These are phyloP conservation scores for Bubalus kerabau DNA, from an alignment of 2,113 vertebrate species.

Conservation along the genomic window DNA sequence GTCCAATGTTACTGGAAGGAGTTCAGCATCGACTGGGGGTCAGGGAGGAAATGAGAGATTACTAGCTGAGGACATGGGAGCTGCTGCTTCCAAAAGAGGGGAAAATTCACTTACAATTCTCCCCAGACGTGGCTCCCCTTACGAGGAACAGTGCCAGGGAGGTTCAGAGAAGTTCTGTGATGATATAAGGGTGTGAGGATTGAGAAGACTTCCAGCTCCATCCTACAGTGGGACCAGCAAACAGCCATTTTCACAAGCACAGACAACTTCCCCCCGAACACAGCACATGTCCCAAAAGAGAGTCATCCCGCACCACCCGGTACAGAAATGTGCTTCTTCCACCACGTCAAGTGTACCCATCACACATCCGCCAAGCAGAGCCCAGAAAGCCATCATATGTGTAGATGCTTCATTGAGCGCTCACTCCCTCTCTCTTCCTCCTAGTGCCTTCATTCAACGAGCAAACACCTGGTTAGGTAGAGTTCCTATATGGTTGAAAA, in stretches of 20 bases:
- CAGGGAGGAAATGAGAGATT: constrained; percentile 18
- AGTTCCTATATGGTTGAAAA: not conserved
- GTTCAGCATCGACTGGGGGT: not conserved
- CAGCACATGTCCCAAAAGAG: accelerated
- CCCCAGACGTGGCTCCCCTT: not conserved
- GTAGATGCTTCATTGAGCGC: accelerated
- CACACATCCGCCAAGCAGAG: not conserved
- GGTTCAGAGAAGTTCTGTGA: not conserved
- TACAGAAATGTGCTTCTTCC: not conserved
- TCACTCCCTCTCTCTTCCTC: no score
- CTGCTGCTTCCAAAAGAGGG: not conserved
- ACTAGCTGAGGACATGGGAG: not conserved
- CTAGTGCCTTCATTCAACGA: not conserved
- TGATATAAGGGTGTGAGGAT: not conserved
- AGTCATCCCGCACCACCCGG: accelerated
- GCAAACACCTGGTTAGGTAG: not conserved
- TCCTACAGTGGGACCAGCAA: not conserved
- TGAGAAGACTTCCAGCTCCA: not conserved
- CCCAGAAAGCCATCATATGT: not conserved
- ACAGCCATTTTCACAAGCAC: not conserved
- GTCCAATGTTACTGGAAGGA: not conserved
- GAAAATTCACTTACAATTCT: not conserved
- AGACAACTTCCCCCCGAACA: not conserved
- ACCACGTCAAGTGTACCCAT: not conserved
- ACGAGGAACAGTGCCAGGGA: not conserved